These are phyloP conservation scores for Eutrigla gurnardus DNA, from an alignment of 2,797 vertebrate genomes.

Conservation along the genomic window DNA sequence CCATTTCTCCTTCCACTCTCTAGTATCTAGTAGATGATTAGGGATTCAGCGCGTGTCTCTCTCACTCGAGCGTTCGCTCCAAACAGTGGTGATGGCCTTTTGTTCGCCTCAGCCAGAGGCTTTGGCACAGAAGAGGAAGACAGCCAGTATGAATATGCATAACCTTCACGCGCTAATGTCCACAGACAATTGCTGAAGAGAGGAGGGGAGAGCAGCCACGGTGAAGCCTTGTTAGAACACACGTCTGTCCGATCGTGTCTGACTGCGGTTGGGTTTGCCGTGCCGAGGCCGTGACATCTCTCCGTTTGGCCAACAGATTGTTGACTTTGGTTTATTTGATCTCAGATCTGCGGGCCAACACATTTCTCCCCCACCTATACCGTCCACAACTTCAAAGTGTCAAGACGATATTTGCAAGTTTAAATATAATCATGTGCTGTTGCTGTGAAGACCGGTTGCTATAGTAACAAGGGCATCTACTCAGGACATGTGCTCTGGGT, in stretches of 20 bases:
- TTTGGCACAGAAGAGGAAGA: slow-evolving; percentile 51
- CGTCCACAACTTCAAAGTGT: slow-evolving; percentile 13
- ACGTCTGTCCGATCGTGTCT: slow-evolving; percentile 40
- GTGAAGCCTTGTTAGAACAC: slow-evolving; percentile 35
- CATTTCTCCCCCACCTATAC: background rate
- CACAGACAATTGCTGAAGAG: slow-evolving; percentile 62
- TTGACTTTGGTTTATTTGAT: slow-evolving; percentile 39
- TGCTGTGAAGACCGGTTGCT: slow-evolving; percentile 27
- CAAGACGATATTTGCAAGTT: slow-evolving; percentile 27
- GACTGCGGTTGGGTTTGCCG: slow-evolving; percentile 34
- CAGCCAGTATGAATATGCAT: slow-evolving; percentile 73
- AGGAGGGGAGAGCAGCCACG: slow-evolving; percentile 24
- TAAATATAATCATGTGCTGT: slow-evolving; percentile 35
- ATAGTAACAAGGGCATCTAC: slow-evolving; percentile 50
- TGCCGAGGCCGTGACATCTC: slow-evolving; percentile 2
- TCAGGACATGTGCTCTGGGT: background rate
- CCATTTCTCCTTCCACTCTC: background rate
- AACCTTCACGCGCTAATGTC: slow-evolving; percentile 76
- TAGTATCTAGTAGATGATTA: slow-evolving; percentile 47
- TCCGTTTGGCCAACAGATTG: slow-evolving; percentile 1
- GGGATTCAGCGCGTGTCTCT: slow-evolving; percentile 56
- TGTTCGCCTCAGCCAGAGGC: slow-evolving; percentile 60
- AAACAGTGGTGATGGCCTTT: slow-evolving; percentile 70
- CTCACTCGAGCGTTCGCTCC: slow-evolving; percentile 52
- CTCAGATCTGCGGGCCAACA: background rate